Conservation (phyloP, 2,888 invertebrate species). For the Matsumyia berberina region DNA sequence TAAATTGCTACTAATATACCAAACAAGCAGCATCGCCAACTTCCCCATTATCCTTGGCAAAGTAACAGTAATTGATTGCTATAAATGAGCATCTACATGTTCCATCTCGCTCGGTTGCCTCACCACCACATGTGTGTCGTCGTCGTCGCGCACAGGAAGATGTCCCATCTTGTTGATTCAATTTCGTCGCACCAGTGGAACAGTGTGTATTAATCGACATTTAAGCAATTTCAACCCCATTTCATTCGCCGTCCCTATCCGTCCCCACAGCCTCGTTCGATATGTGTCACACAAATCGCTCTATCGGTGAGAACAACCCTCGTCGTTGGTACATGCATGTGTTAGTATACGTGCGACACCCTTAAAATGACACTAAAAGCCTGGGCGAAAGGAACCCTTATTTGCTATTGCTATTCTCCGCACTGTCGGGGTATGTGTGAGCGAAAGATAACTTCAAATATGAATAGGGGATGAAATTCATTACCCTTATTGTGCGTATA, state of each 20-base stretch:
- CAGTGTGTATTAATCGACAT: conserved; percentile 72
- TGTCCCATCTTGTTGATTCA: conserved; percentile 75
- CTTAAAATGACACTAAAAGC: conserved; percentile 49
- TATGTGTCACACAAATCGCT: conserved; percentile 74
- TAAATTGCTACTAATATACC: conserved; percentile 76
- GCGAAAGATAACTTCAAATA: conserved; percentile 74
- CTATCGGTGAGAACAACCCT: conserved; percentile 64
- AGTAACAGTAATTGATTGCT: conserved; percentile 76
- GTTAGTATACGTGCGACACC: conserved; percentile 34
- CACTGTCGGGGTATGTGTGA: conserved; percentile 36
- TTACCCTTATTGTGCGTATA: conserved; percentile 79
- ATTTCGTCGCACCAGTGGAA: conserved; percentile 68
- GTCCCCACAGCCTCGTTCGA: conserved; percentile 17
- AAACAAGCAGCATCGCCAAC: conserved; percentile 73
- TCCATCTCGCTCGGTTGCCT: conserved; percentile 41
- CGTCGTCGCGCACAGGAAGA: conserved; percentile 31
- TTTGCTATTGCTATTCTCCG: conserved; percentile 55
- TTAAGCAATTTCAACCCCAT: conserved; percentile 74
- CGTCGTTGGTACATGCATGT: conserved; percentile 38
- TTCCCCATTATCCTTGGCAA: conserved; percentile 67
- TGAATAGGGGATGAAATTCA: conserved; percentile 79
- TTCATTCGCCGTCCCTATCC: conserved; percentile 23
- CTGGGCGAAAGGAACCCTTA: conserved; percentile 38
- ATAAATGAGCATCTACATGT: conserved; percentile 68
- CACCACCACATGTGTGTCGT: conserved; percentile 18